Conservation (phyloP, 2,888 invertebrate genomes). For the Hymenopus coronatus region DNA sequence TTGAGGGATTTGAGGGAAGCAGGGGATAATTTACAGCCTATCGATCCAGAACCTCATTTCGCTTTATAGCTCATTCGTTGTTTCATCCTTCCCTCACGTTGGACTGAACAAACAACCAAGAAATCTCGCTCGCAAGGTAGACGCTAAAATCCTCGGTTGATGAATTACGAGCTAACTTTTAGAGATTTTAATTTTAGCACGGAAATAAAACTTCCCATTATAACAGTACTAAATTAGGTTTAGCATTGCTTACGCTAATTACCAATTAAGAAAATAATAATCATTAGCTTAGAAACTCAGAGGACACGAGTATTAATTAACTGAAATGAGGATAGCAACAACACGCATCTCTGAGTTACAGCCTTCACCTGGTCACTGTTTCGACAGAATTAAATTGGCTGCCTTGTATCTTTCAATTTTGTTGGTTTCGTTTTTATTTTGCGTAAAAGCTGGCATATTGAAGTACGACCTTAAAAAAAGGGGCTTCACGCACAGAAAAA, state of each 20-base stretch:
- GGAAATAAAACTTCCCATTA: neutral
- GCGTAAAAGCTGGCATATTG: neutral
- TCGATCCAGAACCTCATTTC: neutral
- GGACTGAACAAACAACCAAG: neutral
- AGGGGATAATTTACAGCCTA: neutral
- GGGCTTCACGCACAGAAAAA: neutral
- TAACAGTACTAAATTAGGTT: neutral
- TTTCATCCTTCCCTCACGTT: neutral
- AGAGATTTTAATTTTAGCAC: neutral
- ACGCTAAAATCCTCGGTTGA: neutral
- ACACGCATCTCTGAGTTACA: neutral
- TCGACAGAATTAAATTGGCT: neutral
- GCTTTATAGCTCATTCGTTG: neutral
- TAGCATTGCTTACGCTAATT: neutral
- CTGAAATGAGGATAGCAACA: neutral
- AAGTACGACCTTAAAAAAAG: neutral
- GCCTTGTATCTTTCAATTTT: neutral
- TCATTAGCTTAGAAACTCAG: neutral
- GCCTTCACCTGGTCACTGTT: neutral
- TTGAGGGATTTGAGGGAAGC: neutral
- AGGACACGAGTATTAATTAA: neutral
- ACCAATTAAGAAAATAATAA: neutral
- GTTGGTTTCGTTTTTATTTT: neutral
- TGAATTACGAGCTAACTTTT: neutral
- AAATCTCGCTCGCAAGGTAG: neutral